A percentile compares a stretch with the other conserved stretches of the same genome.
phyloP scores from a whole-genome alignment of 92 coral and sea anemone species.

The Palythoa heliodiscus region DNA sequence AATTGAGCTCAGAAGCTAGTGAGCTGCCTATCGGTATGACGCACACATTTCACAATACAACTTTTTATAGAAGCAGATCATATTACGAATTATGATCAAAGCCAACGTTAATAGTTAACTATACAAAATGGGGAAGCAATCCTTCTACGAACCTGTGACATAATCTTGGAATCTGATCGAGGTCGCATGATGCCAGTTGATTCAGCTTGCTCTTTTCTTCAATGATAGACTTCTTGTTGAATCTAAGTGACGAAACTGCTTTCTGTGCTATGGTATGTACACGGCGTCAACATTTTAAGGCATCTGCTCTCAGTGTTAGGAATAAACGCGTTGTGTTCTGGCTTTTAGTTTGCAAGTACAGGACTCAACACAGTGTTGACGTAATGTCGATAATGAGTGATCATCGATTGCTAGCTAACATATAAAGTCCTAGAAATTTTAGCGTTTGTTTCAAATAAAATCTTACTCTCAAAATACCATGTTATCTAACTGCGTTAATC shows the following conservation, averaged over 20 bases:
- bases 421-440: neutral
- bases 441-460: neutral
- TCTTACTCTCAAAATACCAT: neutral
- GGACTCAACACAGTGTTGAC: neutral
- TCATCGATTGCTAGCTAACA: neutral
- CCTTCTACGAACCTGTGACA: neutral
- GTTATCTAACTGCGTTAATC: neutral
- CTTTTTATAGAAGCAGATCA: neutral
- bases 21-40: neutral
- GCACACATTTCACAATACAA: neutral
- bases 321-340: neutral
- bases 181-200: neutral
- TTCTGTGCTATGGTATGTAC: neutral
- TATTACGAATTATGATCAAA: neutral
- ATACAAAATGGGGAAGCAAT: neutral
- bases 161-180: conserved; percentile 26
- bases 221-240: neutral
- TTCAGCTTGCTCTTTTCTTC: neutral
- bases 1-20: neutral
- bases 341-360: too few species aligned
- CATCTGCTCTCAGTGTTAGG: neutral
- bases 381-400: neutral
- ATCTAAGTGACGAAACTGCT: neutral
- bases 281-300: neutral
- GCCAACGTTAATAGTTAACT: conserved; percentile 27